Evolutionary conservation across 2,888 invertebrate genomes (phyloP), one percentile per base, ranked within the genome.

Genomic region (Dolichomitus sp.): DNA sequence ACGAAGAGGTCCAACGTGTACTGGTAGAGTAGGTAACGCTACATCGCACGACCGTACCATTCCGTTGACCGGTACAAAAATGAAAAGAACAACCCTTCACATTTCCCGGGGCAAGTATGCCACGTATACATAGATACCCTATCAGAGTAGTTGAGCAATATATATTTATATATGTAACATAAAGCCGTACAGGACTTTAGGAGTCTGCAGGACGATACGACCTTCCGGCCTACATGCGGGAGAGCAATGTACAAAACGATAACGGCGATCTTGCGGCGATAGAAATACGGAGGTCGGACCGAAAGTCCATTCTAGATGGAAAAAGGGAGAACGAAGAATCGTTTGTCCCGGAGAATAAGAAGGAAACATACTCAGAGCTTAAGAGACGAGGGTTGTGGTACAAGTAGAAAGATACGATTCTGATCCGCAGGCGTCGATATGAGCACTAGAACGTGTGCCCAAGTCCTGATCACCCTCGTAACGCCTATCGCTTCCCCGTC

Each of bases 261-360:
- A 81, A 81, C 61, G 54, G 33, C 17, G 63, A 81, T 63, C 61
- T 68, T 77, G 77, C 23, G 61, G 27, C 19, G 68, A 77, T 77
- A 77, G 77, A 65, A 80, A 80, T 65, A 48, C 70, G 57, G 65
- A 17, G 19, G 45, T 70, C 57, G 33, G 63, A n/a, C 33, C 9
- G 14, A 48, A 65, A 63, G 17, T 45, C 50, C 19, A 74, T 61
- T 69, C 54, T n/a, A 6, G 50, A 54, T 52, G 14, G 27, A 68
- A 68, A 81, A 57, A 42, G 19, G 23, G 42, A 42, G 27, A 45
- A 14, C 23, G 14, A 14, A 77, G 69, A 77, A 63, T 77, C 40
- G 66, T 73, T 59, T 50, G 48, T 42, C 23, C 52, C 12, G 12
- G 59, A 61, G 52, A 63, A 19, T 23, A 17, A 48, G 54, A 66